Evolutionary conservation across 2,113 vertebrate genomes (phyloP).

Genomic region (Clarias magur): DNA sequence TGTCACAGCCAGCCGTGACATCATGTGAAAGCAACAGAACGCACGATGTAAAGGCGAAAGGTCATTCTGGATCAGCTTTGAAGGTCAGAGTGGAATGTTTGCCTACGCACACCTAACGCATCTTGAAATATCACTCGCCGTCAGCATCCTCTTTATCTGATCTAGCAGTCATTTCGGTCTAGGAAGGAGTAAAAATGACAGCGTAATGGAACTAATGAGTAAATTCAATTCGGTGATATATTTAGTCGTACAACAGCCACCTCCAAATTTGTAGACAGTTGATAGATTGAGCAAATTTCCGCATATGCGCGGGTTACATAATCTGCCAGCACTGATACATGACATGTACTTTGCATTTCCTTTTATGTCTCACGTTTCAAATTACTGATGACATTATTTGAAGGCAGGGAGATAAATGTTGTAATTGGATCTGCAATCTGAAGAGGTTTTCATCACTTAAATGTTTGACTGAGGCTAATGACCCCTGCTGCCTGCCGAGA

Average conservation of each 20-base stretch:
- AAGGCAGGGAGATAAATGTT: slow-evolving; percentile 27
- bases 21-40: slow-evolving; percentile 42
- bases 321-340: slow-evolving; percentile 15
- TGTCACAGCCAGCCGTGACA: slow-evolving; percentile 40
- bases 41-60: slow-evolving; percentile 45
- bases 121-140: slow-evolving; percentile 39
- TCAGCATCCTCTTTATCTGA: slow-evolving; percentile 3
- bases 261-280: not conserved
- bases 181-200: not conserved
- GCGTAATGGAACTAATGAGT: not conserved
- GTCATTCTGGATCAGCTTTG: slow-evolving; percentile 43
- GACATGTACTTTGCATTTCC: not conserved
- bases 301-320: not conserved
- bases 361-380: slow-evolving; percentile 23
- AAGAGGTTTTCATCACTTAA: slow-evolving; percentile 38
- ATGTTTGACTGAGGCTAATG: slow-evolving; percentile 50
- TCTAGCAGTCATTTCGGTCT: not conserved
- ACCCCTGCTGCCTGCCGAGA: slow-evolving; percentile 52
- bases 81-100: slow-evolving; percentile 50
- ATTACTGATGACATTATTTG: slow-evolving; percentile 14
- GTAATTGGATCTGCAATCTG: slow-evolving; percentile 33
- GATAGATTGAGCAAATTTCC: not conserved
- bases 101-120: slow-evolving; percentile 18
- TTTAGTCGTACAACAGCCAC: not conserved
- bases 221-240: not conserved